Conservation (phyloP, 2,888 invertebrate species). For the Tetragonisca angustula region DNA sequence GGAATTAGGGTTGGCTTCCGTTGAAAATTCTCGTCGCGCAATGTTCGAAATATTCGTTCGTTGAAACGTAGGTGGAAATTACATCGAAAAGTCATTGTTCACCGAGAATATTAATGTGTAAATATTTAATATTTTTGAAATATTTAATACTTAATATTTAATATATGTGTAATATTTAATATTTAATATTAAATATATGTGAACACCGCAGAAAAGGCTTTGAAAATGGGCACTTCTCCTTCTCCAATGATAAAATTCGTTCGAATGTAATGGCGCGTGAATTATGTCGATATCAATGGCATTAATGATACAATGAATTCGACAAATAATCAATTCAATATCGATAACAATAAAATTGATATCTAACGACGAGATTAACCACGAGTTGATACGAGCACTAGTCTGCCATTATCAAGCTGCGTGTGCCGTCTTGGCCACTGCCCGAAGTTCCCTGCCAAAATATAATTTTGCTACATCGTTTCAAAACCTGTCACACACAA, state of each 20-base stretch:
- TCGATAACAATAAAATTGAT: too few relatives aligned
- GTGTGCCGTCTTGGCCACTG: neutral
- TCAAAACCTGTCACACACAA: neutral
- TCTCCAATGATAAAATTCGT: neutral
- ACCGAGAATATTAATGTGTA: neutral
- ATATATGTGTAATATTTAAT: too few relatives aligned
- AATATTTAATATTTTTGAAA: too few relatives aligned
- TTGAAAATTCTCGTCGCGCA: neutral
- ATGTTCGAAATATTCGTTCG: neutral
- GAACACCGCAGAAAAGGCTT: neutral
- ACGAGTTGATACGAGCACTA: neutral
- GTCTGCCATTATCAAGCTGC: neutral
- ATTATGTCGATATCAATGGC: too few relatives aligned
- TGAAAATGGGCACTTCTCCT: neutral
- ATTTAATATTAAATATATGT: too few relatives aligned
- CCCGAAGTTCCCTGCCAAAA: neutral
- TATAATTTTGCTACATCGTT: neutral
- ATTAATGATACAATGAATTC: too few relatives aligned
- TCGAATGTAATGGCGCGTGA: neutral
- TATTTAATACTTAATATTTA: too few relatives aligned
- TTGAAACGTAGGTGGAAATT: neutral
- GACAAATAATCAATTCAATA: too few relatives aligned
- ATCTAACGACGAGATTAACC: neutral
- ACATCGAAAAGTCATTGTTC: neutral
- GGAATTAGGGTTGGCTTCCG: neutral